Conservation (phyloP, 2,888 invertebrate genomes). For the Helicoverpa assulta region DNA sequence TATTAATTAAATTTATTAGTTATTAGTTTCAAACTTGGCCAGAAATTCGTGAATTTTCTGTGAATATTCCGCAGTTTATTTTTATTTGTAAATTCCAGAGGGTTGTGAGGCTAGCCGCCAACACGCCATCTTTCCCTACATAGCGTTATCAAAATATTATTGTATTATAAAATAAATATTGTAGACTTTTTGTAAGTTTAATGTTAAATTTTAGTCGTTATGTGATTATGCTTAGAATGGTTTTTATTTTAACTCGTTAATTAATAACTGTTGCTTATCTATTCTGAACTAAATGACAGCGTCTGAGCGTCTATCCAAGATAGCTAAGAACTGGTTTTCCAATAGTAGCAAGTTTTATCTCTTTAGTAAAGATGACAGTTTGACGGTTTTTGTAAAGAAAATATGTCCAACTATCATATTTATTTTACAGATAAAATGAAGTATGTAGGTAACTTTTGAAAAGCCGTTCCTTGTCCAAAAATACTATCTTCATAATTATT, state of each 20-base stretch:
- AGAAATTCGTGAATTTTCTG: constrained; percentile 3
- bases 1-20: not conserved
- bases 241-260: constrained; percentile 38
- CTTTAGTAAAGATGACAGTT: too few relatives aligned
- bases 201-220: constrained; percentile 51
- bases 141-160: constrained; percentile 42
- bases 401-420: too few relatives aligned
- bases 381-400: too few relatives aligned
- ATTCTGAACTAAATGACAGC: constrained; percentile 23
- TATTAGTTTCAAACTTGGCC: not conserved
- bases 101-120: constrained; percentile 40
- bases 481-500: too few relatives aligned
- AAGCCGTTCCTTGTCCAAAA: too few relatives aligned
- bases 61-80: constrained; percentile 25
- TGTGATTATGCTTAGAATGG: constrained; percentile 35
- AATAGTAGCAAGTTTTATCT: too few relatives aligned
- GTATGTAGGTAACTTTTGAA: too few relatives aligned
- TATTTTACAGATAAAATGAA: too few relatives aligned
- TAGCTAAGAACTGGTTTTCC: not conserved
- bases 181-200: constrained; percentile 44
- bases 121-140: constrained; percentile 18
- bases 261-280: constrained; percentile 12
- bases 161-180: constrained; percentile 50
- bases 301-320: not conserved
- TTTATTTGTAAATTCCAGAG: constrained; percentile 20